These are phyloP conservation scores for Micrastur ruficollis DNA, from an alignment of 2,797 vertebrate species.

Conservation along the genomic window DNA sequence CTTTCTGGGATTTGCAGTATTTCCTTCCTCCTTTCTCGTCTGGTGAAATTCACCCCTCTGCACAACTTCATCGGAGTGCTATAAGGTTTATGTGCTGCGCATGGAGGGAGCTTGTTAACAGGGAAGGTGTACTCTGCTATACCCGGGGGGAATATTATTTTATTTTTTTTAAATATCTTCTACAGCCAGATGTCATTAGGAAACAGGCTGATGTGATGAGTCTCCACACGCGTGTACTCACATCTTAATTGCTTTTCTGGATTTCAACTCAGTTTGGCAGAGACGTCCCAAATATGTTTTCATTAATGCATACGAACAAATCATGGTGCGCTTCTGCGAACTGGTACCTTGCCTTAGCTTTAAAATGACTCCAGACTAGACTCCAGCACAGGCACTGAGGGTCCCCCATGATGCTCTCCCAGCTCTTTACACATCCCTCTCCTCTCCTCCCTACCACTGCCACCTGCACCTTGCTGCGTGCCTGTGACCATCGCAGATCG, in stretches of 20 bases:
- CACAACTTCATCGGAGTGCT: rapidly evolving
- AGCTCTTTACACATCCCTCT: background rate
- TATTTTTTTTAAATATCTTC: background rate
- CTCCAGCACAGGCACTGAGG: background rate
- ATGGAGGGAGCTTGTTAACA: background rate
- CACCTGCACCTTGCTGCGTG: background rate
- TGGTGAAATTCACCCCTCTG: background rate
- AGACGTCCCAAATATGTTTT: background rate
- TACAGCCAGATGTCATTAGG: background rate
- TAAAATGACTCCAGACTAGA: too few relatives aligned
- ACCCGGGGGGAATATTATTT: too few relatives aligned
- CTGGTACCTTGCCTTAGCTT: background rate
- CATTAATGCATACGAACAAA: background rate
- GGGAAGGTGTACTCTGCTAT: background rate
- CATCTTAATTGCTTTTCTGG: background rate
- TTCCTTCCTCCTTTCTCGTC: background rate
- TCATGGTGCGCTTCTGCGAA: background rate
- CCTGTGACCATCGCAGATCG: rapidly evolving
- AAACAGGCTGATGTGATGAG: background rate
- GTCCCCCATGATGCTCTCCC: background rate
- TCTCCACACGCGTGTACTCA: too few relatives aligned
- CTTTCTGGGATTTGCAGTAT: background rate
- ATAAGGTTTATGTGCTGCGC: rapidly evolving
- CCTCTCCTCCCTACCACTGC: background rate
- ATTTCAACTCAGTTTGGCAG: background rate